Base-by-base conservation (phyloP, 2,797 vertebrate genomes). In the Zalophus californianus region DNA sequence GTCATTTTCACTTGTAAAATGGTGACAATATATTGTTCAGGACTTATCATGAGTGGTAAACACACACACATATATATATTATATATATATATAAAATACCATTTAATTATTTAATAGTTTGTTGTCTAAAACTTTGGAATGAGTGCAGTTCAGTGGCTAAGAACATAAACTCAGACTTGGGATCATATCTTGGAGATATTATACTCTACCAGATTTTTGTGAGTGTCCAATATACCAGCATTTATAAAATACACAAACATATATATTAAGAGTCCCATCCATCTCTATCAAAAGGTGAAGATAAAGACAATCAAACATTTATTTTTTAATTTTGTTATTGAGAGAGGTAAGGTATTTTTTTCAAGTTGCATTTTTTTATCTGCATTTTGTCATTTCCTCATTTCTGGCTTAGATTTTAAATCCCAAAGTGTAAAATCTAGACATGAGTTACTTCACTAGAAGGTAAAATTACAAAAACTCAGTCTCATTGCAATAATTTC, bases 381-480 rank as follows among this genome's bases (percentile, higher is more conserved):
- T 54, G 0, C 1, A 41, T 77, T 75, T 52, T 85, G 60, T 23
- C 4, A 62, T 91, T 78, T 89, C 35, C 27, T 44, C 14, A 75
- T 21, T 82, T 96, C 56, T 21, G 58, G 27, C n/a, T 97, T 86
- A 88, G 21, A 50, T 87, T 66, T 90, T n/a, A 93, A 80, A n/a
- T 70, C 14, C n/a, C 3, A n/a, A 50, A 73, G 58, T 58, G 1
- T 4, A 48, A 92, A 52, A 82, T 44, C 23, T 64, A 73, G 23
- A 29, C 2, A 38, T 50, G 10, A 68, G 7, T 90, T 80, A 62
- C 48, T 75, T 80, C 13, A 62, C 5, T 64, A 80, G 58, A 29
- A 56, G 21, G 0, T 50, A 79, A 79, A 77, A 12, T 54, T 88
- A 66, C 7, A 35, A 44, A 56, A 29, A 79, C 16, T 44, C 10